These are phyloP conservation scores for Manduca sexta DNA, from an alignment of 1,140 invertebrate species.

Conservation along the genomic window DNA sequence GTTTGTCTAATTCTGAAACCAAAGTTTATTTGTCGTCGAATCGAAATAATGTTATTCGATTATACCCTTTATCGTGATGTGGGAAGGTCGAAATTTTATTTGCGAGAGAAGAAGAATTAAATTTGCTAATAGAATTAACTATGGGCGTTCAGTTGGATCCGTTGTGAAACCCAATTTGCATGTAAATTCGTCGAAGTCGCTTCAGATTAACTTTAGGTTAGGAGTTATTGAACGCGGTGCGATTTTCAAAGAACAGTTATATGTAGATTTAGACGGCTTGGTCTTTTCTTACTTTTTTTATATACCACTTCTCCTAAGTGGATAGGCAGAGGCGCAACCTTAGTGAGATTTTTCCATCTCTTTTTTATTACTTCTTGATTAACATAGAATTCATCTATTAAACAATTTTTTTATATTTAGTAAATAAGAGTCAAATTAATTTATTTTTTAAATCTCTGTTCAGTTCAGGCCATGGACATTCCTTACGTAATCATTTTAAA, in stretches of 20 bases:
- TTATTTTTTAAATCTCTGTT: no score
- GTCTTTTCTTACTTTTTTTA: no score
- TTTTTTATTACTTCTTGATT: no score
- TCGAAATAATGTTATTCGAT: not conserved
- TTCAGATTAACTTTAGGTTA: conserved; percentile 45
- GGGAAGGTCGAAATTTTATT: conserved; percentile 5
- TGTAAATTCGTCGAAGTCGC: conserved; percentile 49
- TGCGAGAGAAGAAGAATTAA: conserved; percentile 5
- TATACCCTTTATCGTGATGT: conserved; percentile 7
- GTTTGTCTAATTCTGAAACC: conserved; percentile 5
- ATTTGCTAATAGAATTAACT: conserved; percentile 30
- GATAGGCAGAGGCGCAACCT: no score
- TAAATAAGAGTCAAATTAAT: no score
- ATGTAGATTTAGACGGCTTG: no score
- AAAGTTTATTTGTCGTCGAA: not conserved
- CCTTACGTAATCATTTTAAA: no score
- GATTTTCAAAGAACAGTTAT: not conserved
- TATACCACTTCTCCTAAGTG: no score
- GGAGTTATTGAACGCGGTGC: conserved; percentile 30
- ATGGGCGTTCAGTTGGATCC: conserved; percentile 38
- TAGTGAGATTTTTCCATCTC: no score
- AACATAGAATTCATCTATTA: no score
- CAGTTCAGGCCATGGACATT: no score
- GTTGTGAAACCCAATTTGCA: conserved; percentile 49
- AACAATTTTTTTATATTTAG: no score